Conservation (phyloP, 2,888 invertebrate genomes). For the Icerya purchasi region DNA sequence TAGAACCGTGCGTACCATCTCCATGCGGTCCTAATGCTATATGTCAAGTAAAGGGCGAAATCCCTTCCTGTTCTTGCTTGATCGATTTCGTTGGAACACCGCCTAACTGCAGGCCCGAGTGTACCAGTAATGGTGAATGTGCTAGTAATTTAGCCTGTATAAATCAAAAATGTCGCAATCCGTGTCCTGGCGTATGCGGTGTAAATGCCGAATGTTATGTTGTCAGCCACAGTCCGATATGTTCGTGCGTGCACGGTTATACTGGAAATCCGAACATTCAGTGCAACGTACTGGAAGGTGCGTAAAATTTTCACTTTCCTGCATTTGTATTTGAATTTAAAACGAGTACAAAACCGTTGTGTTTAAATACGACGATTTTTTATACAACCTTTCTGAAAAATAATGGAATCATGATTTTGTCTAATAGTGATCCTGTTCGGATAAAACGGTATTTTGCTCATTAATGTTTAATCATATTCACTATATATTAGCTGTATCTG, state of each 20-base stretch:
- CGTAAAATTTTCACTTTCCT: no score
- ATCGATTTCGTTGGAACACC: conserved; percentile 52
- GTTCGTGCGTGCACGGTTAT: conserved; percentile 27
- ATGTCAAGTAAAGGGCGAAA: conserved; percentile 26
- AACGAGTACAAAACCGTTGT: no score
- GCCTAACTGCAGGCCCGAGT: conserved; percentile 42
- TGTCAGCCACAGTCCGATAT: conserved; percentile 24
- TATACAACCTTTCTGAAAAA: no score
- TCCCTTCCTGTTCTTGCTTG: conserved; percentile 40
- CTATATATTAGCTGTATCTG: no score
- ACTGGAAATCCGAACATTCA: conserved; percentile 22
- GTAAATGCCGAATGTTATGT: conserved; percentile 21
- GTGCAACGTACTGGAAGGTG: neutral
- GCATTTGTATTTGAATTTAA: no score
- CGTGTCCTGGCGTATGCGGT: conserved; percentile 32
- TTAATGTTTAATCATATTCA: no score
- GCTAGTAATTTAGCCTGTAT: conserved; percentile 55
- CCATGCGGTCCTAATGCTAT: conserved; percentile 24
- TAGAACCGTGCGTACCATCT: conserved; percentile 26
- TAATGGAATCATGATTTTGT: no score
- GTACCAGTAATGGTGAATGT: conserved; percentile 61
- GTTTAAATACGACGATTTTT: no score
- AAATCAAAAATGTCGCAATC: conserved; percentile 59
- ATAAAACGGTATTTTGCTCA: no score
- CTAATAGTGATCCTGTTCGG: no score